Base-by-base conservation (phyloP, 2,888 invertebrate species). In the Ecdyonurus torrentis region DNA sequence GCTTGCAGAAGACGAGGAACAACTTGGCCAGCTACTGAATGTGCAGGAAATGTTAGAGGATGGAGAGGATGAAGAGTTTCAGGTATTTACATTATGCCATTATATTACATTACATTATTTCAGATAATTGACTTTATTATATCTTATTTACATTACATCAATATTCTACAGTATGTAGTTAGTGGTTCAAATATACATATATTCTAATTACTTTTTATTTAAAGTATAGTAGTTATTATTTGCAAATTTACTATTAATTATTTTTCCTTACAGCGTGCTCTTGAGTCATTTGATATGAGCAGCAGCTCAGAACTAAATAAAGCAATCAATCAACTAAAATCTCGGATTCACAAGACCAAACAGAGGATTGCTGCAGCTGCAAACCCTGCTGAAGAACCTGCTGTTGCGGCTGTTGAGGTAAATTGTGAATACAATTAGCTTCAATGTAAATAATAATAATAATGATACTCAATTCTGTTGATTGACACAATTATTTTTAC, bases 1-100 rank as follows among this genome's bases (percentile, higher is more conserved):
- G 82, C 77, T 95, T 25, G 87, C 86, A 2, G 91, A 91, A 71
- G 94, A 95, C 71, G 92, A 94, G 71, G 89, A 92, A 68, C 89
- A 89, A 71, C 73, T 95, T 52, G 84, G 84, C 70, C 85, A 89
- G 68, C 74, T 94, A 25, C 75, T 86, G 60, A 82, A 85, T 59
- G 81, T 92, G 64, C 86, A 90, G 74, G 90, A 87, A 68, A 76
- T 86, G 69, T 79, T 88, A 64, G 87, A 91, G 68, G 85, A 87
- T 70, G 85, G 86, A 0, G 86, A 88, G 67, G 81, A 84, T 10
- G 83, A 85, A 62, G 86, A 88, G 70, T 85, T 85, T 66, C 69
- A 71, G 67, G 73, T 74, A 66, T 63, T 64, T 52, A 3, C 18
- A 53, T 20, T 60, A 52, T 61, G 58, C 67, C 67, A 22, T 23